Conservation (phyloP, 2,888 invertebrate species). For the Agonopterix alstromeriana region DNA sequence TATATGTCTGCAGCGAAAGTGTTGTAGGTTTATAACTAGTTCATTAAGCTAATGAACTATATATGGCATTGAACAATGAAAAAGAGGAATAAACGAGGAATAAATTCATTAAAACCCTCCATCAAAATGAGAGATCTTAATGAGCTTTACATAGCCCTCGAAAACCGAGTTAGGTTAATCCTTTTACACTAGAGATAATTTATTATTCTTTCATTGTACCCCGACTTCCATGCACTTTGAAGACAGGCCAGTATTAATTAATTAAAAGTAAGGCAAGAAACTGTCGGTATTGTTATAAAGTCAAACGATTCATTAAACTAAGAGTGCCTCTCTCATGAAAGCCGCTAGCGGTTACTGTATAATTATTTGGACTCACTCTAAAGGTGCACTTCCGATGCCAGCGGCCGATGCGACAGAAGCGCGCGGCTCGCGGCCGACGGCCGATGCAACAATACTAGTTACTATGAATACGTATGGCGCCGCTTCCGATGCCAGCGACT, state of each 20-base stretch:
- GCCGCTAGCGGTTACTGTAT: no score
- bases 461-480: no score
- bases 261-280: conserved; percentile 35
- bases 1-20: no score
- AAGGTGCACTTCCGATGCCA: no score
- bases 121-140: conserved; percentile 6
- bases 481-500: no score
- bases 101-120: conserved; percentile 7
- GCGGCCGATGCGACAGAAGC: no score
- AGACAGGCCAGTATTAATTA: conserved; percentile 29
- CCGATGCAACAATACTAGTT: no score
- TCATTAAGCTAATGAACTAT: no score
- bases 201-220: conserved; percentile 10
- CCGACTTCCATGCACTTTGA: conserved; percentile 2
- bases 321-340: neutral
- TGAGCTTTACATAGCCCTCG: conserved; percentile 15
- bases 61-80: no score
- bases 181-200: conserved; percentile 10
- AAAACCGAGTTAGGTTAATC: conserved; percentile 11
- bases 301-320: conserved; percentile 13
- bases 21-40: no score
- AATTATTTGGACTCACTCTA: no score
- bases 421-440: no score
- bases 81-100: neutral
- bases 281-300: conserved; percentile 18